These are phyloP conservation scores for Liodrosophila aerea DNA, from an alignment of 2,888 invertebrate species.

Conservation along the genomic window DNA sequence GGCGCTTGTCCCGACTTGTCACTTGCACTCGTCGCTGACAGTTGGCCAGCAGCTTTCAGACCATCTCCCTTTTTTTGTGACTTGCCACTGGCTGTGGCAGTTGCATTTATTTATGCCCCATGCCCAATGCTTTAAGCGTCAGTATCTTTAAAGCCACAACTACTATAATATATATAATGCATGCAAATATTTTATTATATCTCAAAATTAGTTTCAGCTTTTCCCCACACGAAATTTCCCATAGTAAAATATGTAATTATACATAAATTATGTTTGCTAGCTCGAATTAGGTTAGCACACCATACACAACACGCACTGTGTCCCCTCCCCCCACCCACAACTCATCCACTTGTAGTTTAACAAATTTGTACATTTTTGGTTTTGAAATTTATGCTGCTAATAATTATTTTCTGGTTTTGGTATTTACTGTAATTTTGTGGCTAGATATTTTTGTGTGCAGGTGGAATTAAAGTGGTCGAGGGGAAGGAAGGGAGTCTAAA, in stretches of 20 bases:
- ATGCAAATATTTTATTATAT: constrained; percentile 14
- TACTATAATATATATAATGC: constrained; percentile 25
- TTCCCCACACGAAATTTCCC: constrained; percentile 9
- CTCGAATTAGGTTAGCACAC: constrained; percentile 39
- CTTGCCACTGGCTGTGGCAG: constrained; percentile 55
- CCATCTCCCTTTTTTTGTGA: constrained; percentile 11
- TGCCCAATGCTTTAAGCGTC: constrained; percentile 29
- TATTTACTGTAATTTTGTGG: constrained; percentile 32
- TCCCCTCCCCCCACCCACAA: background rate
- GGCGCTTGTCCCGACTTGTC: constrained; percentile 47
- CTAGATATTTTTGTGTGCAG: constrained; percentile 13
- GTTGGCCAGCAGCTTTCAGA: constrained; percentile 67
- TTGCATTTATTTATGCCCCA: constrained; percentile 63
- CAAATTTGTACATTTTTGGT: constrained; percentile 53
- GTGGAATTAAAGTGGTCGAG: background rate
- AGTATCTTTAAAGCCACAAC: constrained; percentile 5
- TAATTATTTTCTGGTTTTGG: constrained; percentile 48
- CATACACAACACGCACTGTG: background rate
- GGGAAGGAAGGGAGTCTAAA: background rate
- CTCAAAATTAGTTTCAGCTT: constrained; percentile 14
- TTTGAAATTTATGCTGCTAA: constrained; percentile 49
- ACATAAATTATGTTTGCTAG: constrained; percentile 53
- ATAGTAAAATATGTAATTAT: constrained; percentile 63
- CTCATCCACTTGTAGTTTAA: constrained; percentile 14
- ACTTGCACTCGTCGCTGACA: constrained; percentile 67